Conservation (phyloP, 2,888 invertebrate species). For the Darwinula stevensoni region DNA sequence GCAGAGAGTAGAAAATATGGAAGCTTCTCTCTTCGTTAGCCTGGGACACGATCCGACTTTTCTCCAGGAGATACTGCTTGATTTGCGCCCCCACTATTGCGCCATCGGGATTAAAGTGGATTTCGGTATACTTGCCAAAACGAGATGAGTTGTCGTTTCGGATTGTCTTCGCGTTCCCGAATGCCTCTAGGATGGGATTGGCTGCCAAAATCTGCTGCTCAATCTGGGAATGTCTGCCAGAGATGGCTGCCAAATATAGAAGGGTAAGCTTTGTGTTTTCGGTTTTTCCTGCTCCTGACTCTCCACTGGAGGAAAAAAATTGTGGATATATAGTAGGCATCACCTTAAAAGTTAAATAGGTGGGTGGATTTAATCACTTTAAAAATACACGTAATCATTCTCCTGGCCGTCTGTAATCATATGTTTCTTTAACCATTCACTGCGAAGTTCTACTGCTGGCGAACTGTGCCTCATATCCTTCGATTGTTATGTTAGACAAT, state of each 20-base stretch:
- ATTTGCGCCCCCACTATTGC: constrained; percentile 97
- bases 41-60: constrained; percentile 84
- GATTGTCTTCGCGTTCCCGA: constrained; percentile 97
- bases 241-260: constrained; percentile 91
- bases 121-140: constrained; percentile 98
- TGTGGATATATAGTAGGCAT: not conserved
- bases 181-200: constrained; percentile 88
- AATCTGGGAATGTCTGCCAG: constrained; percentile 98
- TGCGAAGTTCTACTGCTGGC: too few relatives aligned
- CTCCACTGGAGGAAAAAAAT: constrained; percentile 34
- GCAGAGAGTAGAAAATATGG: constrained; percentile 85
- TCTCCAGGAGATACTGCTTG: constrained; percentile 91
- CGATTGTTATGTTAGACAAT: too few relatives aligned
- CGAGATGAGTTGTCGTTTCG: constrained; percentile 95
- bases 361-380: not conserved
- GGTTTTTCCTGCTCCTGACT: constrained; percentile 95
- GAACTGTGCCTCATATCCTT: too few relatives aligned
- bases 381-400: not conserved
- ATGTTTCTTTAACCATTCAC: too few relatives aligned
- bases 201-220: constrained; percentile 98
- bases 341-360: not conserved
- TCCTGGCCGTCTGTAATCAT: too few relatives aligned
- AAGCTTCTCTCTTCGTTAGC: constrained; percentile 91
- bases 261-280: constrained; percentile 94
- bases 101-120: constrained; percentile 77